A percentile compares a stretch with the other conserved stretches of the same genome.
These are phyloP conservation scores for Drosophila meridionalis DNA, from an alignment of 2,888 invertebrate species.

Conservation along the genomic window DNA sequence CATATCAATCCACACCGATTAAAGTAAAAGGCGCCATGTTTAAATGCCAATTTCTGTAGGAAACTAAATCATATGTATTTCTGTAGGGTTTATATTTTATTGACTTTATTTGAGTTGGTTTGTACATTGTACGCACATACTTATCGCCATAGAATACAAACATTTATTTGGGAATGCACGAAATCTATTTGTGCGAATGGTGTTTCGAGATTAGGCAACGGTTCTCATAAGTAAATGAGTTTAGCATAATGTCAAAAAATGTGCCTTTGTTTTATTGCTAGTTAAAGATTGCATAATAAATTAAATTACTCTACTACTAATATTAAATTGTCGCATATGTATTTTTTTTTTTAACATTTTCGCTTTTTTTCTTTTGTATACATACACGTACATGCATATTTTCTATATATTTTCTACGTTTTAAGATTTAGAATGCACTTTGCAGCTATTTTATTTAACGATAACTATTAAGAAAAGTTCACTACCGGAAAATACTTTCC, in stretches of 20 bases:
- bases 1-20: constrained; percentile 1
- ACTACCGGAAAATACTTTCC: constrained; percentile 89
- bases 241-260: constrained; percentile 56
- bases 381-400: constrained; percentile 75
- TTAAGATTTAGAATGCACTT: constrained; percentile 77
- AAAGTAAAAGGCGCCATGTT: constrained; percentile 6
- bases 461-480: constrained; percentile 80
- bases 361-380: constrained; percentile 23
- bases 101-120: constrained; percentile 56
- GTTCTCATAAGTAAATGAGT: constrained; percentile 50
- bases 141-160: constrained; percentile 52
- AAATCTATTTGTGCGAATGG: constrained; percentile 63
- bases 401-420: constrained; percentile 71
- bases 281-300: constrained; percentile 67
- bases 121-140: constrained; percentile 56
- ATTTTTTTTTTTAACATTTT: constrained; percentile 53
- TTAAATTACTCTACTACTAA: constrained; percentile 76
- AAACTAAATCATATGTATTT: background rate
- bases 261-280: constrained; percentile 62
- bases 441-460: constrained; percentile 53
- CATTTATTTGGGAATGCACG: constrained; percentile 54
- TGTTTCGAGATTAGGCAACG: constrained; percentile 56
- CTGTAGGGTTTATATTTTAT: constrained; percentile 46
- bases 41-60: background rate
- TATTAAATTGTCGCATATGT: constrained; percentile 67